Evolutionary conservation across 1,140 invertebrate species (phyloP).

Genomic region (Zaprionus capensis): DNA sequence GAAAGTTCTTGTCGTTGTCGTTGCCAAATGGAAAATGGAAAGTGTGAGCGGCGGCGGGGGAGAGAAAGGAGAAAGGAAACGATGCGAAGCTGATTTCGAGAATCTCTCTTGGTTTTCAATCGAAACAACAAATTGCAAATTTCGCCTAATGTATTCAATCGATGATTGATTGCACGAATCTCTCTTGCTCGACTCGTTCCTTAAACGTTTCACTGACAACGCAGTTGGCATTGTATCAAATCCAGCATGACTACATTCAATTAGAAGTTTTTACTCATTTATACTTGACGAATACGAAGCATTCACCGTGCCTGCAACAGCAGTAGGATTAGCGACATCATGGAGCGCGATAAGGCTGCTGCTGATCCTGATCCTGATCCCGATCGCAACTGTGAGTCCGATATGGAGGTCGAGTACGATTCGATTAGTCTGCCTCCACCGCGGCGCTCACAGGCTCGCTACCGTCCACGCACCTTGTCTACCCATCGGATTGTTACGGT

Average conservation of each 20-base stretch:
- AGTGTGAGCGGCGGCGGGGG: constrained; percentile 36
- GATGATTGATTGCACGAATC: constrained; percentile 29
- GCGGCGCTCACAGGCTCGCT: constrained; percentile 15
- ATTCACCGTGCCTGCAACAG: not conserved
- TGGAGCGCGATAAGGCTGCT: not conserved
- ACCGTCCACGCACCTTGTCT: not conserved
- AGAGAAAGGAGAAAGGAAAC: not conserved
- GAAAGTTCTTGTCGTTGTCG: constrained; percentile 30
- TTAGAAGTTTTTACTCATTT: not conserved
- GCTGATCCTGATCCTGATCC: not conserved
- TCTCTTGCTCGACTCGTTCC: not conserved
- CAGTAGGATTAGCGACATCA: not conserved
- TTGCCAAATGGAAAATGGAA: constrained; percentile 37
- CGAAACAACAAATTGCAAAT: constrained; percentile 17
- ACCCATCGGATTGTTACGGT: not conserved
- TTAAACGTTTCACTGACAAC: not conserved
- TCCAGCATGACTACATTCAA: not conserved
- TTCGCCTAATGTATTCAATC: constrained; percentile 13
- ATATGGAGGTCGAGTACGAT: not conserved
- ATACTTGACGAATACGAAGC: not conserved
- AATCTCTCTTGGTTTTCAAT: constrained; percentile 19
- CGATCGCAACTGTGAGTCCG: not conserved
- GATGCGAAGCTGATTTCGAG: constrained; percentile 9
- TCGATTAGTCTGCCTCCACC: constrained; percentile 39
- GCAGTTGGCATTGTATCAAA: constrained; percentile 4